Evolutionary conservation across 64 coral and sea anemone species (phyloP).

Genomic region (Actinia tenebrosa): DNA sequence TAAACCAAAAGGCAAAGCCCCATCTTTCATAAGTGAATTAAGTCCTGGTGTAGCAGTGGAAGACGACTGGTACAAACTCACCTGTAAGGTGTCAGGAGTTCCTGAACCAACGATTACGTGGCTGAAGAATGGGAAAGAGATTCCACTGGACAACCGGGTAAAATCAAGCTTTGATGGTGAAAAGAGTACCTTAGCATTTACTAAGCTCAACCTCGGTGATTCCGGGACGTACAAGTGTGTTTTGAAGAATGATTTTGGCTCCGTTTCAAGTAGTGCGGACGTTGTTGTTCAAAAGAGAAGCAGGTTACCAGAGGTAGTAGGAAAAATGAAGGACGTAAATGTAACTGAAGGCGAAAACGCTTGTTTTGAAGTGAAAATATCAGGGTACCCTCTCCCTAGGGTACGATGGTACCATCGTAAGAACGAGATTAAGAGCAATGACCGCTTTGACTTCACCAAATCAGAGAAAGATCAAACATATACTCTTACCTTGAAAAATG

Average conservation of each 20-base stretch:
- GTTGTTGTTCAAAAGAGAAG: constrained; percentile 54
- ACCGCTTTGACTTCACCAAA: constrained; percentile 15
- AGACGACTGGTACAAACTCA: constrained; percentile 46
- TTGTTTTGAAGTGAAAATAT: constrained; percentile 38
- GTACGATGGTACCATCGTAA: constrained; percentile 38
- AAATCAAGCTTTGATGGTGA: constrained; percentile 54
- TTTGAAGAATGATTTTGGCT: constrained; percentile 51
- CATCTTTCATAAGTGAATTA: constrained; percentile 49
- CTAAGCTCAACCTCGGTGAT: constrained; percentile 37
- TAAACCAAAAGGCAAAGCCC: constrained; percentile 53
- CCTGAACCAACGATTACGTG: constrained; percentile 72
- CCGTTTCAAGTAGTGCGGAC: constrained; percentile 43
- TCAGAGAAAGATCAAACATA: constrained; percentile 35
- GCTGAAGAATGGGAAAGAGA: constrained; percentile 55
- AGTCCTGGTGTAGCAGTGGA: constrained; percentile 47
- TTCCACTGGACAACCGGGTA: constrained; percentile 36
- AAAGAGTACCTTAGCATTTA: constrained; percentile 40
- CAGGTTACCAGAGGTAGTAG: constrained; percentile 46
- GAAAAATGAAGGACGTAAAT: constrained; percentile 52
- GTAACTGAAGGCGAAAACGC: constrained; percentile 8
- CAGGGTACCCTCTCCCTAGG: constrained; percentile 26
- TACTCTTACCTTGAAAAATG: constrained; percentile 41
- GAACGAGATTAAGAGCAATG: constrained; percentile 33
- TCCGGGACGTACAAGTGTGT: constrained; percentile 65
- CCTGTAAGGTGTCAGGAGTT: constrained; percentile 59